Percentiles rank a stretch among this genome's conserved stretches.
These are phyloP conservation scores for Isaurus tuberculatus DNA, from an alignment of 92 coral and sea anemone species.

Conservation along the genomic window DNA sequence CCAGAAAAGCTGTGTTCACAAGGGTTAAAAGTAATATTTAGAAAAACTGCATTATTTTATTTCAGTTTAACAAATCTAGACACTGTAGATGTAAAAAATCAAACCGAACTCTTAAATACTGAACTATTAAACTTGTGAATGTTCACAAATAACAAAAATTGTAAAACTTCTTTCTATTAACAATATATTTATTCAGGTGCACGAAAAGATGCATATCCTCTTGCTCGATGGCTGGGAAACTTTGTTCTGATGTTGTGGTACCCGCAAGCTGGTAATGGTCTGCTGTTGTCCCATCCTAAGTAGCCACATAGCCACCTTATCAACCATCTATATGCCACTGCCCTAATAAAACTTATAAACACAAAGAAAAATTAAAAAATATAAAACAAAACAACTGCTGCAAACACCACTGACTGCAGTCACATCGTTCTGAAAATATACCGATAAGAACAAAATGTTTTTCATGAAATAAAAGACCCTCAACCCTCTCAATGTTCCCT, in stretches of 20 bases:
- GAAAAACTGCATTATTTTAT: constrained; percentile 2
- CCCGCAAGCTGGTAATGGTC: constrained; percentile 49
- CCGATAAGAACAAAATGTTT: constrained; percentile 5
- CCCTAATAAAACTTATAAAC: constrained; percentile 23
- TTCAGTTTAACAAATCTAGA: background rate
- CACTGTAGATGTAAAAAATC: background rate
- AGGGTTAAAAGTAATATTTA: background rate
- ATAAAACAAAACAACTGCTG: background rate
- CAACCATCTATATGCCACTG: constrained; percentile 52
- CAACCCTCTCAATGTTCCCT: background rate
- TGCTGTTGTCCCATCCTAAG: constrained; percentile 46
- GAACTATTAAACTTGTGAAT: background rate
- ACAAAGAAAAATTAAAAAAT: background rate
- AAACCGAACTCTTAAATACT: background rate
- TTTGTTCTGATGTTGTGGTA: constrained; percentile 34
- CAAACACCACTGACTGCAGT: background rate
- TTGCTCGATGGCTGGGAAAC: constrained; percentile 28
- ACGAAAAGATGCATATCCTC: constrained; percentile 30
- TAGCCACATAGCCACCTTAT: constrained; percentile 54
- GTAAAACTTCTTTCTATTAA: background rate
- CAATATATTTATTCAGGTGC: constrained; percentile 3
- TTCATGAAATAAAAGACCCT: background rate
- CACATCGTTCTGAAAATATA: background rate
- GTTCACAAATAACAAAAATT: background rate
- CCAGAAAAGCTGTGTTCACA: constrained; percentile 1